Base-by-base conservation (phyloP, 1,140 invertebrate genomes). In the Conus betulinus region DNA sequence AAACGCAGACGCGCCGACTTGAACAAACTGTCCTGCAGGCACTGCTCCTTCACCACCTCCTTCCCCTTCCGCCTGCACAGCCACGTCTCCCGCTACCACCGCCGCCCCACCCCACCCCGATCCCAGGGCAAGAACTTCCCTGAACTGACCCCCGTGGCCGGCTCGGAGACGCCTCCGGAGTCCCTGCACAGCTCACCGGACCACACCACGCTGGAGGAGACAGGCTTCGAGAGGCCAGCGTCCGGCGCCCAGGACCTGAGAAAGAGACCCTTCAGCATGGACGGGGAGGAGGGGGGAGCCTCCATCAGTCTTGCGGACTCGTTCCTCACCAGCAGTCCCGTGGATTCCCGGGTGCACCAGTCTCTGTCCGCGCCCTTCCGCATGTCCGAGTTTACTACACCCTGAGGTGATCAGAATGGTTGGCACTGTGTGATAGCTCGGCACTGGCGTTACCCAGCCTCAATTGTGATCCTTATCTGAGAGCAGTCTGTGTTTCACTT, bases 321-420 rank as follows among this genome's bases (percentile, higher is more conserved):
- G 92, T 95, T 99, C 95, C 97, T 98, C 88, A 98, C 98, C 53
- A 98, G 98, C 95, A 96, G 99, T 93, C 98, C 67, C 20, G 98
- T 99, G 87, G 97, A 97, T 90, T 97, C 97, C 91, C 97, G 97
- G 94, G 96, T 98, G 90, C 97, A 96, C 91, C 96, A 97, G 93
- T 96, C 97, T 88, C 96, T 98, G 91, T 98, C 97, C 88, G 97
- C 98, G 86, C 98, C 98, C 93, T 98, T 99, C 94, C 98, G 97
- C 91, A 97, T 99, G 85, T 98, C 97, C 93, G 98, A 98, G 89
- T 97, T 98, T 71, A 88, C 39, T 0, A 39, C 89, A 71, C 93
- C 86, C 67, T 93, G 88, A 78, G 57, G 57, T 60, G 57, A 15
- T 11, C 57, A 60, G 57, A 15, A 60, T 0, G 8, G 57, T 60